These are phyloP conservation scores for Zeuzera pyrina DNA, from an alignment of 2,888 invertebrate species.

Conservation along the genomic window DNA sequence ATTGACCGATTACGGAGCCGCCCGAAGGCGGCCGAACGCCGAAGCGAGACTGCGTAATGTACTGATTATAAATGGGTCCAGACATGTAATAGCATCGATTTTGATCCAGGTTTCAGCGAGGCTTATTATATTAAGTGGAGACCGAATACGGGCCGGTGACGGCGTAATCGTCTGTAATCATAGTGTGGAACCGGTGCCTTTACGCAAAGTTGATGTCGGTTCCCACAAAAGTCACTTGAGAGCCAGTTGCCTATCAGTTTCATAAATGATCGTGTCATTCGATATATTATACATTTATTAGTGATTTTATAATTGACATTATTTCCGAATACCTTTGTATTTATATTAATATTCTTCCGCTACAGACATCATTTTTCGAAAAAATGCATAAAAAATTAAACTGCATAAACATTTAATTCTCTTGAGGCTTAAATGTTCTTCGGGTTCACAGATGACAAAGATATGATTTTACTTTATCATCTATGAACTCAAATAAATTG, in stretches of 20 bases:
- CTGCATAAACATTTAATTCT: too few species aligned
- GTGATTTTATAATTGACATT: too few species aligned
- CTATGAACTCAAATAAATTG: too few species aligned
- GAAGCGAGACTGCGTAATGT: slow-evolving; percentile 34
- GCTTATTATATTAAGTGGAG: slow-evolving; percentile 71
- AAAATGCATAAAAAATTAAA: too few species aligned
- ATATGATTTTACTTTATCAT: too few species aligned
- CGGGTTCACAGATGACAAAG: too few species aligned
- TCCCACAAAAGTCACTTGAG: slow-evolving; percentile 22
- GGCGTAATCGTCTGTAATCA: slow-evolving; percentile 64
- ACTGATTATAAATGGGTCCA: slow-evolving; percentile 56
- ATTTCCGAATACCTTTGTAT: too few species aligned
- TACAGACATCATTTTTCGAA: too few species aligned
- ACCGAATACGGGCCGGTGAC: slow-evolving; percentile 59
- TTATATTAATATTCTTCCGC: too few species aligned
- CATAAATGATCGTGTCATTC: slow-evolving; percentile 31
- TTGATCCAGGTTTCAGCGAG: slow-evolving; percentile 57
- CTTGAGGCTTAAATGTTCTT: too few species aligned
- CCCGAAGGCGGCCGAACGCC: slow-evolving; percentile 34
- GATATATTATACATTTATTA: slow-evolving; percentile 2
- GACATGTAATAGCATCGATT: slow-evolving; percentile 68
- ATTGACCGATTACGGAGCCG: slow-evolving; percentile 59
- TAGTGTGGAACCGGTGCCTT: slow-evolving; percentile 29
- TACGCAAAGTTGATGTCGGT: slow-evolving; percentile 21
- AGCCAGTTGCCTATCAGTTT: slow-evolving; percentile 14